Base-by-base conservation (phyloP, 2,113 vertebrate species). In the Cryptotis parvus region DNA sequence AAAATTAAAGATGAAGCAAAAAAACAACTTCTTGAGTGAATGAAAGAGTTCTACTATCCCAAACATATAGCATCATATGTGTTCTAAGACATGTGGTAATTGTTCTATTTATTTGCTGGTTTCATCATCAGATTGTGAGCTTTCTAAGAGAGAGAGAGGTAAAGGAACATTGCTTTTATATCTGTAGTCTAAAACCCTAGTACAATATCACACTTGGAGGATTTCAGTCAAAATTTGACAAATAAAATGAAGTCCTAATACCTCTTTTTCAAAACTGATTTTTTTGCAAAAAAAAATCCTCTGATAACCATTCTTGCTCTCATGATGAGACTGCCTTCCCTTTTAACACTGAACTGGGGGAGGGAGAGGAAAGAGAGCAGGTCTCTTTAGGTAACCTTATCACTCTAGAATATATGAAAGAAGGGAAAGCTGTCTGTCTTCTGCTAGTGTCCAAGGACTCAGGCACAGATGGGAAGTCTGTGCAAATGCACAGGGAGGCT, bases 171-270 rank as follows among this genome's bases (percentile, higher is more conserved):
- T 65, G 39, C 6, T 72, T 66, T 81, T 74, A 22, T 45, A 73
- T 81, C 65, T 73, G 4, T 69, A 11, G n/a, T 39, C 27, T 81
- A 27, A 43, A 31, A 81, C 1, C 24, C 29, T 55, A 73, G 9
- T 35, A 72, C 24, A 79, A 8, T 37, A 49, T 35, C 16, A 75
- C 58, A 12, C 31, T 9, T 18, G 29, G 14, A 78, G 33, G 6
- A 33, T 94, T 75, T 76, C 70, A 29, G 20, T 74, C 39, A 27
- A 90, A 63, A 18, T 55, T 63, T 77, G 66, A 92, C 31, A 69
- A 39, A 12, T 84, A 26, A n/a, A 76, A 45, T 85, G 29, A 12
- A 14, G 84, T 94, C 93, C 80, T 70, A 26, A 31, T 90, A n/a
- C 16, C 15, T 41, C 31, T 74, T 91, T 86, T 74, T 43, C 2